Conservation (phyloP, 2,113 vertebrate species). For the Pristiophorus japonicus region DNA sequence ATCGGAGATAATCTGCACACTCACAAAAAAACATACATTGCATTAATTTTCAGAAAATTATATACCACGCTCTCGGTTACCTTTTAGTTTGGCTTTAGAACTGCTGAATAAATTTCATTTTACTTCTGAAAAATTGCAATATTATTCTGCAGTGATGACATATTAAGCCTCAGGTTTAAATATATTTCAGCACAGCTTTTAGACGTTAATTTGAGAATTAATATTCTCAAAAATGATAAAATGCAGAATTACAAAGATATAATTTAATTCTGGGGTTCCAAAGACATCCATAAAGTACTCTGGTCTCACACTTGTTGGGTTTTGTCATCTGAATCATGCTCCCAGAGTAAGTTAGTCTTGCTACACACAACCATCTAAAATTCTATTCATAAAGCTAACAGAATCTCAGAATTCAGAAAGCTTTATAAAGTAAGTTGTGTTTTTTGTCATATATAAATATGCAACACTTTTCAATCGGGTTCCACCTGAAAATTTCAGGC, state of each 20-base stretch:
- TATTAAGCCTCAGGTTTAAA: background rate
- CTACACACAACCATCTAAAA: background rate
- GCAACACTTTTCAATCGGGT: background rate
- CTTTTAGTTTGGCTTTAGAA: background rate
- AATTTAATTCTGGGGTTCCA: background rate
- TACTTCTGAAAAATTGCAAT: background rate
- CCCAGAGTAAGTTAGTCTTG: background rate
- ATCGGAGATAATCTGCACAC: background rate
- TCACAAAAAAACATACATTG: background rate
- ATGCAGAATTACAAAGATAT: background rate
- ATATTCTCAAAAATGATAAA: background rate
- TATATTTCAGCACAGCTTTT: background rate
- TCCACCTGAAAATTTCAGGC: background rate
- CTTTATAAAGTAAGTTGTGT: background rate
- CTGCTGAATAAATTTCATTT: background rate
- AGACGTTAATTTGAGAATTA: background rate
- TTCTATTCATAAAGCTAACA: background rate
- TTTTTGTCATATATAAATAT: background rate
- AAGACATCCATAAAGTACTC: background rate
- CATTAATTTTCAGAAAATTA: conserved; percentile 8
- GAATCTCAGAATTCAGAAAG: background rate
- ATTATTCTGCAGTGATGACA: too few species aligned
- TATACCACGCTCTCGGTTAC: background rate
- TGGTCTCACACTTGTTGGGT: background rate
- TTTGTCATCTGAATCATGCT: background rate